Evolutionary conservation across 2,888 invertebrate genomes (phyloP), one percentile per base, ranked within the genome.

Genomic region (Andrena haemorrhoa): DNA sequence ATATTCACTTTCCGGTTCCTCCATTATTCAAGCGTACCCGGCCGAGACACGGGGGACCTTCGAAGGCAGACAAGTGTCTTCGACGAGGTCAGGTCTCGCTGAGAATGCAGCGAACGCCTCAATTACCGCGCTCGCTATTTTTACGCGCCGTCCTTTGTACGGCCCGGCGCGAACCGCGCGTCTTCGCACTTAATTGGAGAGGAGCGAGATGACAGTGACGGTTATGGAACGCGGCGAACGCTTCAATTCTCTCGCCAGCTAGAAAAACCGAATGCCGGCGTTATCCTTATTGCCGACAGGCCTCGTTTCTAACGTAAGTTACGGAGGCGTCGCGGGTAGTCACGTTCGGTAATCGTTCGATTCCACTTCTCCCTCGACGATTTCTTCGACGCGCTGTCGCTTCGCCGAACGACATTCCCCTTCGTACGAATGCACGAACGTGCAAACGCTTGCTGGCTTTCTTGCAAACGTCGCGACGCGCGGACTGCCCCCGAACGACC

Each of bases 311-410:
- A 79, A 75, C 82, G 61, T 75, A 75, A 58, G 78, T 82, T 75
- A 72, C 74, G 49, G 41, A 49, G 78, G 74, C 72, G 79, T 75
- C 81, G 74, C 73, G 60, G 71, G 80, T 79, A 84, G 86, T 90
- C 90, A 90, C 90, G 83, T 83, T 73, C 89, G 85, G 85, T 70
- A 68, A 77, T 83, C 84, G 82, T 77, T 79, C 76, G 79, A 79
- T 82, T 74, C 85, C 82, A 79, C 82, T 72, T 77, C 81, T 83
- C 73, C 74, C 74, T 53, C 53, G 72, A 66, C 75, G 78, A 84
- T 76, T 85, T 76, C 85, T 85, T 84, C 82, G 79, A 58, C 75
- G 85, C 69, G 78, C 66, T 75, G 81, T 33, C 66, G 64, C 64
- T 86, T 83, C 84, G 79, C 33, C 75, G 84, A 86, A 85, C 87